phyloP scores from a whole-genome alignment of 2,888 invertebrate species.

The Drosophila niveifrons region DNA sequence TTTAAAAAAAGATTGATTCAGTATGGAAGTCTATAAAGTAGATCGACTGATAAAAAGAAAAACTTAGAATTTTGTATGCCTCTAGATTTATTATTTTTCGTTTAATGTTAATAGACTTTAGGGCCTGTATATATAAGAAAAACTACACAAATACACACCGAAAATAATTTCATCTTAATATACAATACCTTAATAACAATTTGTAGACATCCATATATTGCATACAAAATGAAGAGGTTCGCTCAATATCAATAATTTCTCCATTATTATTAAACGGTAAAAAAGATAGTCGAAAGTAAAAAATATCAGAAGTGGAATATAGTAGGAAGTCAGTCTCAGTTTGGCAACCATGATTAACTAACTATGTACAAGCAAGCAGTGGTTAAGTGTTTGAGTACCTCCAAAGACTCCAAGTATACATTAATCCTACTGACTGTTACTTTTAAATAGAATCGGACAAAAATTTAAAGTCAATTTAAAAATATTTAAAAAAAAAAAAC shows the following conservation, averaged over 20 bases:
- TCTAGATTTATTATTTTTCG: constrained; percentile 75
- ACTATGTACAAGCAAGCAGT: background rate
- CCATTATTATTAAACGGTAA: background rate
- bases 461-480: no score
- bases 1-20: constrained; percentile 55
- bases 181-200: constrained; percentile 17
- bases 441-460: no score
- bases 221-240: constrained; percentile 8
- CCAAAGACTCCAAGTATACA: no score
- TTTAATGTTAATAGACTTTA: constrained; percentile 75
- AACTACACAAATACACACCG: constrained; percentile 15
- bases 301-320: background rate
- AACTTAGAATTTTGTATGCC: constrained; percentile 83
- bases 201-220: constrained; percentile 8
- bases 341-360: constrained; percentile 9
- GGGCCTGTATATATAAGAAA: constrained; percentile 70
- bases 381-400: no score
- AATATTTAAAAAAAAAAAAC: no score
- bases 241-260: constrained; percentile 7
- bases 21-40: constrained; percentile 59
- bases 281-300: background rate
- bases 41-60: constrained; percentile 82
- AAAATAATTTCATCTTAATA: constrained; percentile 25
- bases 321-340: constrained; percentile 3
- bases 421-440: no score